These are phyloP conservation scores for Taenioides sp. DNA, from an alignment of 2,797 vertebrate species.

Conservation along the genomic window DNA sequence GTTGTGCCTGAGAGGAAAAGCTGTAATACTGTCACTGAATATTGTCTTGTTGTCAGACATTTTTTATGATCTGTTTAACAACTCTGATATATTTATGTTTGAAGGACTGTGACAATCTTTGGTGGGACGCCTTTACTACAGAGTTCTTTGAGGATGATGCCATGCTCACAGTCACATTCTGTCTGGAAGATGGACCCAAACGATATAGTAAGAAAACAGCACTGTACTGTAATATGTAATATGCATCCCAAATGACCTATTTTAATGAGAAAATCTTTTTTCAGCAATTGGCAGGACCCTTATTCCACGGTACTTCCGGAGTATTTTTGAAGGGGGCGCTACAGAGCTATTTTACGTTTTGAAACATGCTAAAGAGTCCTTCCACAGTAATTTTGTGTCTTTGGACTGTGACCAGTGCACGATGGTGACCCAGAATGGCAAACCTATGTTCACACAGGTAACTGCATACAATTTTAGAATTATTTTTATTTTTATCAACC, in stretches of 20 bases:
- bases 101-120: conserved; percentile 98
- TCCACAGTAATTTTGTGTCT: conserved; percentile 97
- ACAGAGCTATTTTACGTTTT: conserved; percentile 96
- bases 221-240: not conserved
- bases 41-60: not conserved
- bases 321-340: conserved; percentile 97
- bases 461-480: not conserved
- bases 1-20: conserved; percentile 20
- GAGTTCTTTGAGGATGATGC: conserved; percentile 99
- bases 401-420: conserved; percentile 98
- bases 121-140: conserved; percentile 99
- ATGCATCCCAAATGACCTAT: not conserved
- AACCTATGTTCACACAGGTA: conserved; percentile 98
- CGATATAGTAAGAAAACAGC: conserved; percentile 89
- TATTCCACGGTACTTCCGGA: conserved; percentile 98
- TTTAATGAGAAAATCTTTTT: not conserved
- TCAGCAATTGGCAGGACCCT: conserved; percentile 96
- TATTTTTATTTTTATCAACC: not conserved
- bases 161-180: conserved; percentile 98
- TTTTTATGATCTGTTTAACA: not conserved
- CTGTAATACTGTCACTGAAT: not conserved
- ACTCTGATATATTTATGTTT: conserved; percentile 1
- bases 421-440: conserved; percentile 98
- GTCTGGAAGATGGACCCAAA: conserved; percentile 98
- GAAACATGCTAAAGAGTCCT: conserved; percentile 98